Conservation (phyloP, 2,797 vertebrate genomes). For the Mallotus villosus region DNA sequence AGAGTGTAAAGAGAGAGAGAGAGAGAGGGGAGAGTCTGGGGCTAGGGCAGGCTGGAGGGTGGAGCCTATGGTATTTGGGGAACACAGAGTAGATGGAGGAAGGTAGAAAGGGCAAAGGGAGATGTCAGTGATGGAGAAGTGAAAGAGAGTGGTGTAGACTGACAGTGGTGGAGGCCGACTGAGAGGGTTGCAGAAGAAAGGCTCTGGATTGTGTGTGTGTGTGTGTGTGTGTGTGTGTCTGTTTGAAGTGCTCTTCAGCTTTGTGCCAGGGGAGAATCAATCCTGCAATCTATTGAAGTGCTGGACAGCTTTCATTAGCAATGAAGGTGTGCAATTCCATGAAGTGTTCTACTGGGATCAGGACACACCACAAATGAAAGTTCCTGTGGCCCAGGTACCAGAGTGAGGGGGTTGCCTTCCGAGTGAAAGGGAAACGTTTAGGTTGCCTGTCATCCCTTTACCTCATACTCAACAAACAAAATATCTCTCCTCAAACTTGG, state of each 20-base stretch:
- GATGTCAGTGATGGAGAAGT: not conserved
- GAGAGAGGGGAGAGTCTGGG: too few relatives aligned
- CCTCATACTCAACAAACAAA: too few relatives aligned
- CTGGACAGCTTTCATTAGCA: conserved; percentile 59
- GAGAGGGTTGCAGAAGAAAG: not conserved
- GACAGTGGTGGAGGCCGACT: not conserved
- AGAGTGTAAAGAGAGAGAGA: too few relatives aligned
- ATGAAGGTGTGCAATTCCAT: conserved; percentile 64
- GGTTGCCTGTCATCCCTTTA: too few relatives aligned
- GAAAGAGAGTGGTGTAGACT: conserved; percentile 5
- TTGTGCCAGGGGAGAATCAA: conserved; percentile 53
- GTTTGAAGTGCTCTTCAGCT: conserved; percentile 54
- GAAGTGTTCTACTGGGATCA: conserved; percentile 63
- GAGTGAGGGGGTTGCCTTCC: conserved; percentile 60
- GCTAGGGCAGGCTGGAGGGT: too few relatives aligned
- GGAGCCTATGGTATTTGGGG: not conserved
- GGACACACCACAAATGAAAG: conserved; percentile 54
- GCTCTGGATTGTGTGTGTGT: conserved; percentile 15
- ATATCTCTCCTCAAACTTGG: not conserved
- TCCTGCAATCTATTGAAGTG: conserved; percentile 70
- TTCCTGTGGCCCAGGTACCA: conserved; percentile 58
- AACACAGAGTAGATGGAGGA: not conserved
- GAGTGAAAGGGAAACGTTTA: conserved; percentile 36
- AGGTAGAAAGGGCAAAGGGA: not conserved
- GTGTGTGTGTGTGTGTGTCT: conserved; percentile 21